A percentile compares a stretch with the other conserved stretches of the same genome.
Conservation (phyloP, 2,113 vertebrate genomes). For the Gobius niger region DNA sequence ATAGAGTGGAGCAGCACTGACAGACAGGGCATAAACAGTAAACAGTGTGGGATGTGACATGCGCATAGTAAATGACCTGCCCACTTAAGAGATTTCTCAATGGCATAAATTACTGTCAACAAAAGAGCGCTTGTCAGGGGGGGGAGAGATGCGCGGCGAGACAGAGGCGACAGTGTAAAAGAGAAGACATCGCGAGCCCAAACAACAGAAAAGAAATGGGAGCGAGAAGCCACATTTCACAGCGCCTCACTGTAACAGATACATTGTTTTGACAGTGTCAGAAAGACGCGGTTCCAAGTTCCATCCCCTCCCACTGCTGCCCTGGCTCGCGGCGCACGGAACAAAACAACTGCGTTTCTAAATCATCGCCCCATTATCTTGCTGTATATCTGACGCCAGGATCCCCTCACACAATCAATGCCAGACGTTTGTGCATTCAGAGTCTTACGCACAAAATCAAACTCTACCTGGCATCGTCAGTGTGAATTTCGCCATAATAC, state of each 20-base stretch:
- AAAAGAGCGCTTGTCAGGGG: conserved; percentile 40
- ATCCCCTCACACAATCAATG: conserved; percentile 24
- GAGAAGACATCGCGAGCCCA: conserved; percentile 2
- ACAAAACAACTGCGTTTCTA: conserved; percentile 35
- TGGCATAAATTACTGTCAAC: conserved; percentile 50
- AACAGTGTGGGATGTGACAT: conserved; percentile 33
- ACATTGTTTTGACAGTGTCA: conserved; percentile 53
- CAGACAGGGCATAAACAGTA: conserved; percentile 32
- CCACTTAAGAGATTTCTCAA: conserved; percentile 51
- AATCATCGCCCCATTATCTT: conserved; percentile 47
- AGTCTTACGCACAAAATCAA: conserved; percentile 1
- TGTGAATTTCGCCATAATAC: conserved; percentile 23
- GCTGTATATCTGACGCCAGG: conserved; percentile 12
- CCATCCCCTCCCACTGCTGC: conserved; percentile 25
- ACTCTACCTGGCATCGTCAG: conserved; percentile 48
- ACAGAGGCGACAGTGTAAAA: not conserved
- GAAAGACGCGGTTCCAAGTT: conserved; percentile 26
- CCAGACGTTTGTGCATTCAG: conserved; percentile 30
- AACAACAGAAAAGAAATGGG: conserved; percentile 10
- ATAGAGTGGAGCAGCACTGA: conserved; percentile 11
- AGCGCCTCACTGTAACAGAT: conserved; percentile 26
- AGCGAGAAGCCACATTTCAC: conserved; percentile 29
- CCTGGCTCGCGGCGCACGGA: conserved; percentile 26
- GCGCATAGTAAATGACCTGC: conserved; percentile 45
- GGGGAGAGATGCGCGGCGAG: not conserved